Evolutionary conservation across 2,113 vertebrate species (phyloP).

Genomic region (Sander lucioperca): DNA sequence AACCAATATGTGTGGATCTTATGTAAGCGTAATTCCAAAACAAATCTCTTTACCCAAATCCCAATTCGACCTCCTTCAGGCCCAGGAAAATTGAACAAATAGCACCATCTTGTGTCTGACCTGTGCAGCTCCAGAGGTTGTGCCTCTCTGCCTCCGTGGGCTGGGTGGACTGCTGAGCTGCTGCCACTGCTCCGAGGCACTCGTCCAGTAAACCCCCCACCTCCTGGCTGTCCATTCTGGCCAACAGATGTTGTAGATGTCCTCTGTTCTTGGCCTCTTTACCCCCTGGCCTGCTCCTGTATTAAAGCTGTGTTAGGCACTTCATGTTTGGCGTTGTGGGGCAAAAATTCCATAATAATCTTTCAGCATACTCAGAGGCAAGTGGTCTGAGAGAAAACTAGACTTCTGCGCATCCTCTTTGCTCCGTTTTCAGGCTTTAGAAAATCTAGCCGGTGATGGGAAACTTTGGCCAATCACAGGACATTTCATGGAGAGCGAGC

Average conservation of each 20-base stretch:
- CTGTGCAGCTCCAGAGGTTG: constrained; percentile 81
- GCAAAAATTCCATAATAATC: too few species aligned
- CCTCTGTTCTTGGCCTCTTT: background rate
- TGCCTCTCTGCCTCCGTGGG: constrained; percentile 61
- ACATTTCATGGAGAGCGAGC: too few species aligned
- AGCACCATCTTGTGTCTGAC: constrained; percentile 81
- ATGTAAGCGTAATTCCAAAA: background rate
- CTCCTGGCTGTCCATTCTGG: constrained; percentile 85
- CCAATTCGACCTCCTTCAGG: background rate
- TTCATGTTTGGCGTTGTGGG: too few species aligned
- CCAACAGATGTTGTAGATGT: background rate
- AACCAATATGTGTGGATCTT: background rate
- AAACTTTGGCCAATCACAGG: too few species aligned
- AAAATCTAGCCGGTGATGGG: too few species aligned
- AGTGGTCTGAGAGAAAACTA: too few species aligned
- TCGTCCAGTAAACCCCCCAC: constrained; percentile 84
- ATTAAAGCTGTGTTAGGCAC: background rate
- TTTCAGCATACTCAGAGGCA: too few species aligned
- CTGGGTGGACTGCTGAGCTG: constrained; percentile 31
- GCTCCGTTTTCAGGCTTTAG: too few species aligned
- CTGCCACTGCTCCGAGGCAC: constrained; percentile 80
- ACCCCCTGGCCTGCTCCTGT: background rate
- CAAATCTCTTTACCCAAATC: background rate
- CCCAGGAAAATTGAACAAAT: constrained; percentile 10
- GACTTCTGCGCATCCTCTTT: too few species aligned